phyloP scores from a whole-genome alignment of 2,113 vertebrate species.

The Ginglymostoma cirratum region DNA sequence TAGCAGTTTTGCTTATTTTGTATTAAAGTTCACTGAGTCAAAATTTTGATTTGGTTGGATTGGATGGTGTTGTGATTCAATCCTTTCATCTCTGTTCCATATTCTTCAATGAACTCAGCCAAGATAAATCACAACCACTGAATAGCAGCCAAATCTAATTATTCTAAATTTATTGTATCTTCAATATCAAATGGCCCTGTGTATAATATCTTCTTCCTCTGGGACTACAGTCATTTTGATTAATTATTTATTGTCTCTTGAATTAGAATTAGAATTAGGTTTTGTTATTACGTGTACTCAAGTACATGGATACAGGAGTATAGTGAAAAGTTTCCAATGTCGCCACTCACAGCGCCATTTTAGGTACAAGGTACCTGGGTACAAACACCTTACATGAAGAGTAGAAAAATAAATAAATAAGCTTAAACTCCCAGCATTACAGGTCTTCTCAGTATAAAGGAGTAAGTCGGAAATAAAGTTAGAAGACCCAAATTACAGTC shows the following conservation, averaged over 20 bases:
- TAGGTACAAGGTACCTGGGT: too few relatives aligned
- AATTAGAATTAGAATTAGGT: too few relatives aligned
- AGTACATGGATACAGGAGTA: too few relatives aligned
- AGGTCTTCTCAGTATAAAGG: too few relatives aligned
- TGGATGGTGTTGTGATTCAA: neutral
- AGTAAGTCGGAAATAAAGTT: too few relatives aligned
- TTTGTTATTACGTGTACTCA: too few relatives aligned
- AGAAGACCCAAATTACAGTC: too few relatives aligned
- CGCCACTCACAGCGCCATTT: too few relatives aligned
- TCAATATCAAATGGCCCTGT: neutral
- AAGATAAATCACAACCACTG: neutral
- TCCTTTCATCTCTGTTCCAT: constrained; percentile 21
- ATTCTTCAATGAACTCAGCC: neutral
- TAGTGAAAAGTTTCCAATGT: too few relatives aligned
- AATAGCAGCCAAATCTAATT: neutral
- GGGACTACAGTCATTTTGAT: neutral
- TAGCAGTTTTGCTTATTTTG: neutral
- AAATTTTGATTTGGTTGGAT: neutral
- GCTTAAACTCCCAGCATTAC: too few relatives aligned
- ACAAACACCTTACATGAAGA: too few relatives aligned
- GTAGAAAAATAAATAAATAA: too few relatives aligned
- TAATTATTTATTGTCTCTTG: neutral
- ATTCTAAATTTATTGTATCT: neutral
- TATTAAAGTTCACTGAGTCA: neutral
- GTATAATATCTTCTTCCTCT: neutral